Conservation (phyloP, 2,113 vertebrate genomes). For the Bufo bufo region DNA sequence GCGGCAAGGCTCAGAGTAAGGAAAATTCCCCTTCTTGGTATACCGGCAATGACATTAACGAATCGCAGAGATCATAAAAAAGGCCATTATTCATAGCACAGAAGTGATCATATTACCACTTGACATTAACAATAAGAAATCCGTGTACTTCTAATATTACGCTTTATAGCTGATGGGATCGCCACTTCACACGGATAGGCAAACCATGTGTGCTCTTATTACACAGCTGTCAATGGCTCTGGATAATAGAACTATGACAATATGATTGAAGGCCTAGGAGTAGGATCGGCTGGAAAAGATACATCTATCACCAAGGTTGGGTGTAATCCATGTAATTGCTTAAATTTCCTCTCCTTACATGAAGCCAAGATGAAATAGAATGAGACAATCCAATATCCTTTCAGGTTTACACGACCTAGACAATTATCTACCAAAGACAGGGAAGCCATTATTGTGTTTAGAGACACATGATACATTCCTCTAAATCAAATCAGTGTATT, state of each 20-base stretch:
- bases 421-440: neutral
- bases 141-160: slow-evolving; percentile 36
- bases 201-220: slow-evolving; percentile 40
- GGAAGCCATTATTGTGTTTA: neutral
- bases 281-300: neutral
- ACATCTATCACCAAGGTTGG: neutral
- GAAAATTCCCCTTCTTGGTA: slow-evolving; percentile 25
- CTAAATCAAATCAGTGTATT: neutral
- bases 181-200: slow-evolving; percentile 32
- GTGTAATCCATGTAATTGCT: neutral
- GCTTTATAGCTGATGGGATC: slow-evolving; percentile 39
- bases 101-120: slow-evolving; percentile 42
- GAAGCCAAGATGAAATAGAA: neutral
- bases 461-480: neutral
- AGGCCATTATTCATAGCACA: slow-evolving; percentile 40
- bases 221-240: slow-evolving; percentile 40
- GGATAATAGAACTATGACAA: slow-evolving; percentile 23
- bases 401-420: neutral
- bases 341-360: neutral
- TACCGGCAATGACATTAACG: slow-evolving; percentile 36
- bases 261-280: neutral
- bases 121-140: slow-evolving; percentile 52
- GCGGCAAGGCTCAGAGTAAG: slow-evolving; percentile 17
- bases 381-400: too few species aligned
- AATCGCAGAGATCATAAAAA: slow-evolving; percentile 38